Conservation (phyloP, 2,113 vertebrate genomes). For the Okapia johnstoni region DNA sequence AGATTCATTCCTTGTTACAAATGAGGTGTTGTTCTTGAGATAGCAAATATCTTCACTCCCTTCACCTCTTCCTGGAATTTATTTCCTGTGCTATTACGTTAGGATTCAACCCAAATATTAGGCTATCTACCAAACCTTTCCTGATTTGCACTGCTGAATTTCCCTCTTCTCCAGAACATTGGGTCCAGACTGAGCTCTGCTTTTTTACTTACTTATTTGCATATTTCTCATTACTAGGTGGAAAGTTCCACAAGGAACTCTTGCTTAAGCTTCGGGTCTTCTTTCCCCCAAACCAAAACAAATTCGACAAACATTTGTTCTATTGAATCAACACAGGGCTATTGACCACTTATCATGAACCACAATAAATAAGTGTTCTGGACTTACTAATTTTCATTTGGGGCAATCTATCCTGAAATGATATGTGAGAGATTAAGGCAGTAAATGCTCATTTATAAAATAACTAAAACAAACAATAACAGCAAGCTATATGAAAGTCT, state of each 20-base stretch:
- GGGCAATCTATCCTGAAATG: neutral
- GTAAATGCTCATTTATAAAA: conserved; percentile 8
- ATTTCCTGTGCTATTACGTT: neutral
- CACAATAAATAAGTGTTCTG: neutral
- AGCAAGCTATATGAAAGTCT: neutral
- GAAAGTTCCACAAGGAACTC: neutral
- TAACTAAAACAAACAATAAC: neutral
- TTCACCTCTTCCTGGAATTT: neutral
- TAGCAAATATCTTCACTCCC: neutral
- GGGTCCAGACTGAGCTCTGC: neutral
- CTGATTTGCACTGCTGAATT: neutral
- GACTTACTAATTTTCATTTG: neutral
- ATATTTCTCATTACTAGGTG: neutral
- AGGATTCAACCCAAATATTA: neutral
- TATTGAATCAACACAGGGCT: neutral
- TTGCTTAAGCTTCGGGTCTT: neutral
- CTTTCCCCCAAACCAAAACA: neutral
- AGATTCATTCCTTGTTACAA: neutral
- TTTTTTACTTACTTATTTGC: conserved; percentile 17
- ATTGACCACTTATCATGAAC: neutral
- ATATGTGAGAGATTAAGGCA: neutral
- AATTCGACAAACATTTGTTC: conserved; percentile 25
- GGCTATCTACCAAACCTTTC: neutral
- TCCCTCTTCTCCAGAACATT: neutral
- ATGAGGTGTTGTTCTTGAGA: neutral